Conservation (phyloP, 2,113 vertebrate genomes). For the Tympanuchus pallidicinctus region DNA sequence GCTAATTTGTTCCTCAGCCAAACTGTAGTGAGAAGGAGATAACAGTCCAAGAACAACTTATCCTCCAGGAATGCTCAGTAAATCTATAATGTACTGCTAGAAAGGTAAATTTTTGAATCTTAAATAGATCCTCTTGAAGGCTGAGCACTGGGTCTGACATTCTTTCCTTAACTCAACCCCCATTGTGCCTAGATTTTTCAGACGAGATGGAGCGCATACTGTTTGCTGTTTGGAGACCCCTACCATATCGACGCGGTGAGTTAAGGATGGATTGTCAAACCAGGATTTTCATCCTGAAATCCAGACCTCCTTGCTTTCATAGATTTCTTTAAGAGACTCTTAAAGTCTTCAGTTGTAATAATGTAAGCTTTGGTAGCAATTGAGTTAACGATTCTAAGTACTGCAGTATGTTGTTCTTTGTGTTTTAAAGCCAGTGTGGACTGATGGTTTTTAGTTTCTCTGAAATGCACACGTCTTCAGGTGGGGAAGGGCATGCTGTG, state of each 20-base stretch:
- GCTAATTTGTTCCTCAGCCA: fast-evolving
- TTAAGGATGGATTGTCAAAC: conserved; percentile 57
- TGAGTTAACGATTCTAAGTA: background rate
- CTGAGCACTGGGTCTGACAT: conserved; percentile 21
- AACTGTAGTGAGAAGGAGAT: background rate
- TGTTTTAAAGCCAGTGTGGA: background rate
- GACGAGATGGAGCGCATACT: conserved; percentile 74
- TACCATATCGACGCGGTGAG: conserved; percentile 76
- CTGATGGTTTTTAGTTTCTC: background rate
- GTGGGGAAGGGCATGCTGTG: background rate
- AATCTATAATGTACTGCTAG: background rate
- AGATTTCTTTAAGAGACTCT: background rate
- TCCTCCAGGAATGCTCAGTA: background rate
- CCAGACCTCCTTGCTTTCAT: background rate
- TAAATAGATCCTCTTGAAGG: background rate
- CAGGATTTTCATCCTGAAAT: conserved; percentile 11
- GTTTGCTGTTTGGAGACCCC: conserved; percentile 78
- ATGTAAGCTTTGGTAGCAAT: background rate
- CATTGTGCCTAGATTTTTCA: conserved; percentile 71
- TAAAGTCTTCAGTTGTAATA: background rate
- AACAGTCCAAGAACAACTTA: background rate
- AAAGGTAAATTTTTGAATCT: background rate
- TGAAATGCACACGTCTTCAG: background rate
- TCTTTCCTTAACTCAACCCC: conserved; percentile 53
- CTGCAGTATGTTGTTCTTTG: fast-evolving